Evolutionary conservation across 2,888 invertebrate species (phyloP), one percentile per base, ranked within the genome.

Genomic region (Ennomos quercinarius): DNA sequence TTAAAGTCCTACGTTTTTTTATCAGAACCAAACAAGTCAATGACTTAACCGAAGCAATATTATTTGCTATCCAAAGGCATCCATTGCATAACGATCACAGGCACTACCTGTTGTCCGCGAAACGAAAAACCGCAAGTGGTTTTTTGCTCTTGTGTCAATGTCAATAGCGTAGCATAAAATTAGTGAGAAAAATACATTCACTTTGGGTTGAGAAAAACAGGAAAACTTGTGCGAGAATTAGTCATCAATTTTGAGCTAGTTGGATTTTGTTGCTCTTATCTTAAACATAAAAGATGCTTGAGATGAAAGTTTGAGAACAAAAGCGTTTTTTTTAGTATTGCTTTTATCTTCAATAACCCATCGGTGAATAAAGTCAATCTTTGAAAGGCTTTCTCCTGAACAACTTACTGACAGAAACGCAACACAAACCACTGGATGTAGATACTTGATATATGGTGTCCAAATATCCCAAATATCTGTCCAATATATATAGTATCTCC

Each of bases 191-290:
- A 55, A 42, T 36, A 58, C 40, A 55, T 39, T 45, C 54, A 36
- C 39, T 53, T 17, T 13, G 10, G 39, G 13, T 27, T 39, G 50
- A 45, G 46, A 53, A 59, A 63, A 63, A 63, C 60, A 66, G 63
- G 65, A 63, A 66, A 67, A 65, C 17, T 17, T 41, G 10, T 11
- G 38, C 13, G 41, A 38, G 53, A 61, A 63, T 65, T 63, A 63
- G 57, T 67, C 67, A 67, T 65, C 50, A 54, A 39, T 50, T n/a
- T 44, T 53, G 27, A 44, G 40, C 46, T 45, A 52, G 38, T 11
- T 57, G 47, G 47, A 41, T 63, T 44, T 45, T 27, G 37, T 56
- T 61, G 48, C 37, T 41, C 13, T 41, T 40, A 34, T 49, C 11
- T 40, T 12, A 1, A 9, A 11, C 46, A 11, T 6, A 4, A 17